Evolutionary conservation across 2,888 invertebrate species (phyloP).

Genomic region (Yponomeuta plumbellus): DNA sequence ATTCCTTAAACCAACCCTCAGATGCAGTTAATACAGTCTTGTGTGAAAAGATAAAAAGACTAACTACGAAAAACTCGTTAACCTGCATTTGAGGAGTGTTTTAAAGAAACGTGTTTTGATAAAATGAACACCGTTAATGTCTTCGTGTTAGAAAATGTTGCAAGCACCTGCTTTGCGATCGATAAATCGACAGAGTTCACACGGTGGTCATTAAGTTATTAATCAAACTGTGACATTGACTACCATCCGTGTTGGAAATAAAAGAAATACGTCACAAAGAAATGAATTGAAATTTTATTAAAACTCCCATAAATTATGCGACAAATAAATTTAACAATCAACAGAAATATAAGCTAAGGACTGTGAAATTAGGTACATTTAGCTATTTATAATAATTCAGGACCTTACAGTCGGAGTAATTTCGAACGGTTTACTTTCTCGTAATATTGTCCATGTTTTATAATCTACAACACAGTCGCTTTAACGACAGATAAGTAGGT

Average conservation of each 20-base stretch:
- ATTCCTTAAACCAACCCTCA: no score
- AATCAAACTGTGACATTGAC: background rate
- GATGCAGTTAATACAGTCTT: no score
- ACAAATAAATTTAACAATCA: conserved; percentile 31
- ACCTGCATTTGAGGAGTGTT: no score
- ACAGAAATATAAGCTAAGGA: conserved; percentile 30
- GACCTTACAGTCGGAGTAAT: no score
- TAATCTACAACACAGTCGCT: no score
- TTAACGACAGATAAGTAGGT: no score
- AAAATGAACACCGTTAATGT: no score
- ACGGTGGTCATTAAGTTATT: background rate
- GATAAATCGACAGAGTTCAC: background rate
- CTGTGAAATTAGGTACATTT: background rate
- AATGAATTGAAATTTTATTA: conserved; percentile 34
- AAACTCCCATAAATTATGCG: conserved; percentile 27
- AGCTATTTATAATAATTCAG: background rate
- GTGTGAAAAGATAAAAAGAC: no score
- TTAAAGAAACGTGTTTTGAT: no score
- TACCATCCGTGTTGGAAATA: background rate
- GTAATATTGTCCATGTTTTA: no score
- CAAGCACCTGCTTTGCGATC: background rate
- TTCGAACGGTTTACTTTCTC: no score
- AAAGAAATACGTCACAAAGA: conserved; percentile 25
- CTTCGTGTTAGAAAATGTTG: background rate
- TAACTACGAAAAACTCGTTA: no score